Base-by-base conservation (phyloP, 2,888 invertebrate genomes). In the Drosophila kanekoi region DNA sequence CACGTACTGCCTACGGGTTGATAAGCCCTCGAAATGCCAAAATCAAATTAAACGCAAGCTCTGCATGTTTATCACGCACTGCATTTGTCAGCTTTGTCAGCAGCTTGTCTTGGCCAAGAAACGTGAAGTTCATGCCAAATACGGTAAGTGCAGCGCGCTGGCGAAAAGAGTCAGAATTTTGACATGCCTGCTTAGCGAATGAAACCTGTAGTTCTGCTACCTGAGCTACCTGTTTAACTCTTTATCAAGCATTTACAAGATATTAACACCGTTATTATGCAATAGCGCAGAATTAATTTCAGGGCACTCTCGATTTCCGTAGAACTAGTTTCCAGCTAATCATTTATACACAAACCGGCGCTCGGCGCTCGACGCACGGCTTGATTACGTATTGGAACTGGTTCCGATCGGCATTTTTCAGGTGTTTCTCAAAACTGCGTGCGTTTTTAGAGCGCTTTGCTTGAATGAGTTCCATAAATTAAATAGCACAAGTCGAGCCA, bases 281-380 rank as follows among this genome's bases (percentile, higher is more conserved):
- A 74, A 76, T 40, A 32, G 14, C 56, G 9, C 13, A 32, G 35
- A 51, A 58, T 61, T 60, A 2, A 52, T 37, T 38, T 49, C 37
- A 51, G 51, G 43, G 49, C 65, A 85, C 82, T 82, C 66, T 87
- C 87, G 73, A 63, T 85, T 82, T 81, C 72, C 64, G 79, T 58
- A 63, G 59, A 81, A 76, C 79, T 79, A 23, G 67, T 70, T 84
- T 72, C 14, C 13, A 49, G 44, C n/a, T 38, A 40, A 60, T 41
- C 33, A 72, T 43, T 44, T 44, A 52, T 28, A 28, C 28, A 28
- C 48, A 61, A 60, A 56, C 45, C 41, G 62, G 67, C 73, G 57
- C 63, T 41, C 43, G 32, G 20, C 28, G 28, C 8, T 28, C 28
- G 8, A 28, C 28, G 28, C 28, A 28, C 8, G 28, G 28, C 20